Base-by-base conservation (phyloP, 2,797 vertebrate species). In the Bucorvus abyssinicus region DNA sequence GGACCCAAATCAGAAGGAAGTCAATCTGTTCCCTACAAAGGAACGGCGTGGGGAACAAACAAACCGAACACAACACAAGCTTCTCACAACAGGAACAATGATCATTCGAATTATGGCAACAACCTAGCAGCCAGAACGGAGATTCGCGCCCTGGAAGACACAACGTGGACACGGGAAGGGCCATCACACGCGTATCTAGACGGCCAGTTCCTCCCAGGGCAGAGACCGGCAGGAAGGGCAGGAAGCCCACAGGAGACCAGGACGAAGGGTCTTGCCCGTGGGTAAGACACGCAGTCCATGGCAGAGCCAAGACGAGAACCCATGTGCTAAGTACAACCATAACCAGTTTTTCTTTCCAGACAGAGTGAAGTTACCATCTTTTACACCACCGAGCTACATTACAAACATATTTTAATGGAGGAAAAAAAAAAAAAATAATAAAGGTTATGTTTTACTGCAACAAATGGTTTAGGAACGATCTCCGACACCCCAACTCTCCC, bases 11-110 rank as follows among this genome's bases (percentile, higher is more conserved):
- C 44, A 88, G 36, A 77, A 65, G 27, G 69, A 93, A 88, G 24
- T 27, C 7, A 44, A 6, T 36, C 49, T 32, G 20, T 32, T 67
- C 60, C 52, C 49, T 56, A 40, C 47, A 77, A 71, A 78, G n/a
- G 44, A 89, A 83, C 1, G 1, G n/a, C 2, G 1, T 1, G 10
- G 6, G 3, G 32, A 4, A 5, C 8, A 22, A 38, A 30, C 10
- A 32, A 64, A 38, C 21, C 29, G 27, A 42, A 45, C 16, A 17
- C 17, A 76, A 10, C 30, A 70, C 63, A 36, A 85, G 49, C n/a
- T 84, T 65, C 16, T 73, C 55, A 61, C 27, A 69, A 27, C 29
- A 9, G 5, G 13, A 84, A 64, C 45, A n/a, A 24, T 36, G 7
- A 3, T 40, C 40, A 38, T 52, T 68, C 50, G 6, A 8, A 45